Percentiles rank a stretch among this genome's conserved stretches.
Evolutionary conservation across 1,140 invertebrate genomes (phyloP).

Genomic region (Sinella curviseta): DNA sequence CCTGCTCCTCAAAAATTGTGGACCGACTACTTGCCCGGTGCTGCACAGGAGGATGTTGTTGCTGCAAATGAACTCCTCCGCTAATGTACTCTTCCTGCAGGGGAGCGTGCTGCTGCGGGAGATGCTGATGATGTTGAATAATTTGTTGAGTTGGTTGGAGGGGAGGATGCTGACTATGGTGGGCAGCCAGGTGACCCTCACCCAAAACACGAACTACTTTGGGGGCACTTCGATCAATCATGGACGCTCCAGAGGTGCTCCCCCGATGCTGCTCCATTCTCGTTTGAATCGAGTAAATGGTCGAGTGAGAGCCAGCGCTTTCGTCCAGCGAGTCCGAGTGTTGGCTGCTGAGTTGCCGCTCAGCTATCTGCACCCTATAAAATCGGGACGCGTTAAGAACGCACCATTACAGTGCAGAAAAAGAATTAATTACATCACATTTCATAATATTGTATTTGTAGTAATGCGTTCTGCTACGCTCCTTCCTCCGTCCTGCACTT

Average conservation of each 20-base stretch:
- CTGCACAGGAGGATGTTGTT: not conserved
- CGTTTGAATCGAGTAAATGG: slow-evolving; percentile 48
- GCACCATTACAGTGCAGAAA: too few relatives aligned
- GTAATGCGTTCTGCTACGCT: too few relatives aligned
- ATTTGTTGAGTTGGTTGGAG: slow-evolving; percentile 15
- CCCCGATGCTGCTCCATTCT: slow-evolving; percentile 38
- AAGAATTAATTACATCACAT: too few relatives aligned
- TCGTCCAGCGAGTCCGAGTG: slow-evolving; percentile 36
- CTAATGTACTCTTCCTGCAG: slow-evolving; percentile 20
- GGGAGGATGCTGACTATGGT: slow-evolving; percentile 7
- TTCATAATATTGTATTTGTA: too few relatives aligned
- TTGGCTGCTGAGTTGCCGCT: slow-evolving; percentile 39
- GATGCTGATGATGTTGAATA: not conserved
- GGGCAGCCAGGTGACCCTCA: slow-evolving; percentile 36
- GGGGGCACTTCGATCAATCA: slow-evolving; percentile 29
- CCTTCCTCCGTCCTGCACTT: too few relatives aligned
- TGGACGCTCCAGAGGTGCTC: not conserved
- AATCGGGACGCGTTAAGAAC: not conserved
- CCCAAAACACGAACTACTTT: slow-evolving; percentile 48
- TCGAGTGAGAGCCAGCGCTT: not conserved
- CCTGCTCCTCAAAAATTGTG: slow-evolving; percentile 16
- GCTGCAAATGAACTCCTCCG: slow-evolving; percentile 15
- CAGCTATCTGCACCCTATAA: slow-evolving; percentile 45
- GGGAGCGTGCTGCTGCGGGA: not conserved
- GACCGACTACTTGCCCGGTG: not conserved